Base-by-base conservation (phyloP, 2,113 vertebrate genomes). In the Eidolon helvum region DNA sequence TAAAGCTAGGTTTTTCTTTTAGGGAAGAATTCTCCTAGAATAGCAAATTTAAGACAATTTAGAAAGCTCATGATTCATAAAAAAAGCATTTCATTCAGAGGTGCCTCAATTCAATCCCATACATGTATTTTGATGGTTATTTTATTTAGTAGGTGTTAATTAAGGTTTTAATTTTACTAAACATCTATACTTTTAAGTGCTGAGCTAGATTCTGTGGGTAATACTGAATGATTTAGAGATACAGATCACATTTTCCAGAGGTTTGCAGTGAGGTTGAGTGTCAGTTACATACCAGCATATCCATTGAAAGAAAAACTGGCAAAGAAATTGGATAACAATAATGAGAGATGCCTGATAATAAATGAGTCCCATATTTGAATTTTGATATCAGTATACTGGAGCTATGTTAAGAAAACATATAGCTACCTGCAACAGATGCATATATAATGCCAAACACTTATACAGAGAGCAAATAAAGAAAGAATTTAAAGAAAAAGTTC, bases 141-240 rank as follows among this genome's bases (percentile, higher is more conserved):
- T 85, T 86, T 65, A 26, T 35, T 80, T 53, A 43, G 16, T n/a
- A 66, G 5, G 86, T 90, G 85, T 93, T 77, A 78, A 50, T 71
- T 90, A 59, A 72, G 24, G 3, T 53, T 24, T 71, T 72, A 57
- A 19, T 21, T 88, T 57, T 68, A 59, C 21, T 77, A 66, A 87
- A 57, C 6, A 65, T 0, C 9, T 45, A 15, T 7, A 18, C 8
- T 86, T 1, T 69, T 24, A 77, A 92, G 21, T 4, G 38, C 14
- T 38, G 3, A 71, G 7, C 4, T 45, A 26, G 7, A 59, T 28
- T 57, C 8, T 50, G 1, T 82, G 16, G 4, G 10, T 48, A 55
- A 0, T n/a, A 61, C 9, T 28, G 33, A 50, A 35, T 24, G 24
- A 10, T 30, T 80, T 89, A 65, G 15, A 26, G 7, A 50, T 30